Conservation (phyloP, 2,113 vertebrate species). For the Strix uralensis region DNA sequence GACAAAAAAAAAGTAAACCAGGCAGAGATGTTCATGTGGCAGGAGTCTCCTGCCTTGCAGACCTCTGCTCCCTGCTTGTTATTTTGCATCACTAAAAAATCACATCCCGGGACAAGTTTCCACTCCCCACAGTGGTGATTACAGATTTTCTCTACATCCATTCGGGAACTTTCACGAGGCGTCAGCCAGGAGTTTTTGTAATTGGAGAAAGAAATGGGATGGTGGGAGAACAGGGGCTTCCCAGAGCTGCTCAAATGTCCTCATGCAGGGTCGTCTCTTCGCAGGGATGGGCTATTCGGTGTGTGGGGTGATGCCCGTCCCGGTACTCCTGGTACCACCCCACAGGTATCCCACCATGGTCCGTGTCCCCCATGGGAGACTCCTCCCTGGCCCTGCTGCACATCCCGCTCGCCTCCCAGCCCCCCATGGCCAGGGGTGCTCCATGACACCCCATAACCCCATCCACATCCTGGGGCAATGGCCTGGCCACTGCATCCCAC, state of each 20-base stretch:
- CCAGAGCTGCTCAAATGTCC: background rate
- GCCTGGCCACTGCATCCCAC: background rate
- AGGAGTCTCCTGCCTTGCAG: background rate
- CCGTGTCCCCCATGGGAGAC: accelerated
- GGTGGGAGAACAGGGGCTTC: background rate
- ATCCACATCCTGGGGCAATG: background rate
- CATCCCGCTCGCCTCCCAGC: accelerated
- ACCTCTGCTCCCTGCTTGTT: background rate
- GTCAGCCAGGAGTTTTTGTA: background rate
- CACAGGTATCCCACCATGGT: accelerated
- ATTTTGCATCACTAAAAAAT: background rate
- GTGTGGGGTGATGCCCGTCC: accelerated
- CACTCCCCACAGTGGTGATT: accelerated
- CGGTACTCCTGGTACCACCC: background rate
- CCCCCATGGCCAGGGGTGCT: background rate
- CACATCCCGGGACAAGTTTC: background rate
- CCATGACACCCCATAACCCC: background rate
- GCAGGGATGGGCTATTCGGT: accelerated
- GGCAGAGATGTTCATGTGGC: accelerated
- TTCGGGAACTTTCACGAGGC: accelerated
- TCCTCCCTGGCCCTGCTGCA: background rate
- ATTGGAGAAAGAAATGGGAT: background rate
- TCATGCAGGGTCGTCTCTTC: accelerated
- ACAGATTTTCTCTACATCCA: background rate
- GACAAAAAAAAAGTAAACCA: background rate